These are phyloP conservation scores for Eristalis tenax DNA, from an alignment of 2,888 invertebrate species.

Conservation along the genomic window DNA sequence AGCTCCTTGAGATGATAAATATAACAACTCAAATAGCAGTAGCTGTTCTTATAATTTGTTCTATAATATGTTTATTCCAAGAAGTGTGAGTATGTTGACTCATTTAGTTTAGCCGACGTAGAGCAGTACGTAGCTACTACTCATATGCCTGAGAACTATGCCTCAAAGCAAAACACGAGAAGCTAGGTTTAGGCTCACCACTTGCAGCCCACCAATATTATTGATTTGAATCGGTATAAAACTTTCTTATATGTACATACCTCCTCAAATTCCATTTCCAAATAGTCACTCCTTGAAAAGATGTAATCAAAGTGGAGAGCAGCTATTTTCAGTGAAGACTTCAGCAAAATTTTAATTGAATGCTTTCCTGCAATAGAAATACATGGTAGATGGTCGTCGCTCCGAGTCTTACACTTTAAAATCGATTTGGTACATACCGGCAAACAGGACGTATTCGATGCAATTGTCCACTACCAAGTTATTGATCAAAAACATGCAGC, in stretches of 20 bases:
- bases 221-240: no score
- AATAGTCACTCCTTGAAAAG: background rate
- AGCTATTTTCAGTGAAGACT: background rate
- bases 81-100: no score
- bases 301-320: background rate
- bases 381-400: background rate
- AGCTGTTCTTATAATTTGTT: no score
- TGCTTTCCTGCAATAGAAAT: background rate
- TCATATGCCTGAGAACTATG: no score
- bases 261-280: background rate
- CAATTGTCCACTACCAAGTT: slow-evolving; percentile 73
- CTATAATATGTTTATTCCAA: no score
- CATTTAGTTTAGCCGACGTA: no score
- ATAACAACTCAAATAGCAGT: no score
- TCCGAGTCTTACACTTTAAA: slow-evolving; percentile 42
- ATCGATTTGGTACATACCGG: slow-evolving; percentile 57
- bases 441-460: slow-evolving; percentile 74
- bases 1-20: no score
- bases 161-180: no score
- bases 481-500: slow-evolving; percentile 72
- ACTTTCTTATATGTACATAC: background rate
- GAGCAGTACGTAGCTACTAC: no score
- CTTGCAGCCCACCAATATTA: no score
- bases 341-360: slow-evolving; percentile 21
- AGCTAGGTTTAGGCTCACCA: no score